Evolutionary conservation across 2,888 invertebrate genomes (phyloP), one percentile per base, ranked within the genome.

Genomic region (Operophtera brumata): DNA sequence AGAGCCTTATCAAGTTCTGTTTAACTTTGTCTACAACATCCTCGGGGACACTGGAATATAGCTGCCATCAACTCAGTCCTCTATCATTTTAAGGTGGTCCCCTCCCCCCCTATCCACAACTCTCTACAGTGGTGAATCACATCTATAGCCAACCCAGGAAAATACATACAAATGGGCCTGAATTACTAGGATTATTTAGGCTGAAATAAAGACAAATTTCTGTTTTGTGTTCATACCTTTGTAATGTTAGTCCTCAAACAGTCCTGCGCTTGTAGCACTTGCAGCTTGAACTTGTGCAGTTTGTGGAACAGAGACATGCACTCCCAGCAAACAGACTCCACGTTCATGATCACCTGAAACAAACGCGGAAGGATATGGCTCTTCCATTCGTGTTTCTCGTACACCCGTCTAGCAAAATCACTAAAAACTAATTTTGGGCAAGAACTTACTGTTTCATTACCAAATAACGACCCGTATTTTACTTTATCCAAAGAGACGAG

Each of bases 321-420:
- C 28, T 57, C 56, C 56, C 56, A 57, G 28, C 56, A 57, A 4
- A 57, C 45, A 1, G 32, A 26, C 2, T 30, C 11, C 2, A 52
- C 40, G 26, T 32, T 43, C 8, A 36, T 35, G 13, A 39, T 42
- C 8, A 53, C 13, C 53, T 53, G 46, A 14, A 49, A 36, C 3
- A 36, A 12, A 7, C 2, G 3, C 1, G 8, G 12, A 13, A 5
- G 34, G 10, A 34, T n/a, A 34, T 7, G 7, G 2, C 6, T 6
- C 10, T 30, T 9, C n/a, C n/a, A n/a, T n/a, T n/a, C n/a, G n/a
- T n/a, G n/a, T n/a, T n/a, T n/a, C n/a, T n/a, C n/a, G n/a, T n/a
- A n/a, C n/a, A n/a, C n/a, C n/a, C n/a, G n/a, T n/a, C n/a, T n/a
- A n/a, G n/a, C n/a, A n/a, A n/a, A n/a, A 30, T 9, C 10, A 30